A percentile compares a stretch with the other conserved stretches of the same genome.
Conservation (phyloP, 2,113 vertebrate species). For the Puffinus mauretanicus region DNA sequence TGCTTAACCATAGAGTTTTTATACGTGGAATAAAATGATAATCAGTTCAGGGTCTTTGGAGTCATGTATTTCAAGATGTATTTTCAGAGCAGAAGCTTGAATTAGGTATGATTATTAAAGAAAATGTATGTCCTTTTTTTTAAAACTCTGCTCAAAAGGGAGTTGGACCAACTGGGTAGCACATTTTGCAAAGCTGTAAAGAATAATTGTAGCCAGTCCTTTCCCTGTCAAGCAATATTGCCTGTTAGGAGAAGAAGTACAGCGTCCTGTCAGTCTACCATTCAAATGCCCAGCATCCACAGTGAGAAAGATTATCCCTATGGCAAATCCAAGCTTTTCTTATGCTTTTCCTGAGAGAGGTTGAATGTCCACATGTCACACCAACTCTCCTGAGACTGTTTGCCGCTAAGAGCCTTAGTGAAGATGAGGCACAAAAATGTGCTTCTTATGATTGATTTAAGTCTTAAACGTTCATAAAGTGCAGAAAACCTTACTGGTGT, state of each 20-base stretch:
- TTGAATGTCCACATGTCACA: accelerated
- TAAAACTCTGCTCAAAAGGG: not conserved
- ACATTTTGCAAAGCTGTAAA: not conserved
- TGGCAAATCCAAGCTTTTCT: not conserved
- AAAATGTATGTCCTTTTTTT: not conserved
- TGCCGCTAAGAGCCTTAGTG: not conserved
- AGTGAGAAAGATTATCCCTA: not conserved
- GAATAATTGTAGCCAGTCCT: not conserved
- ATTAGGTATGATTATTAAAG: not conserved
- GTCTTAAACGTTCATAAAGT: not conserved
- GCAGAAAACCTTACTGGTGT: not conserved
- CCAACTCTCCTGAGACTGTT: not conserved
- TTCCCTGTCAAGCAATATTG: not conserved
- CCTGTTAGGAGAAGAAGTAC: not conserved
- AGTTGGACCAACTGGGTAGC: not conserved
- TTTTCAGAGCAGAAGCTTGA: not conserved
- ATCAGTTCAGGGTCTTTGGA: not conserved
- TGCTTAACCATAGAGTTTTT: not conserved
- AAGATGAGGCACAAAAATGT: not conserved
- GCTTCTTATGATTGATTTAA: not conserved
- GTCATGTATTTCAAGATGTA: not conserved
- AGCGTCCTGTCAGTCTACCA: not conserved
- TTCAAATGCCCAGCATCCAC: not conserved
- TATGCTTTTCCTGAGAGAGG: not conserved
- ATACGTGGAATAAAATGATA: not conserved